Evolutionary conservation across 1,140 invertebrate genomes (phyloP).

Genomic region (Solen grandis): DNA sequence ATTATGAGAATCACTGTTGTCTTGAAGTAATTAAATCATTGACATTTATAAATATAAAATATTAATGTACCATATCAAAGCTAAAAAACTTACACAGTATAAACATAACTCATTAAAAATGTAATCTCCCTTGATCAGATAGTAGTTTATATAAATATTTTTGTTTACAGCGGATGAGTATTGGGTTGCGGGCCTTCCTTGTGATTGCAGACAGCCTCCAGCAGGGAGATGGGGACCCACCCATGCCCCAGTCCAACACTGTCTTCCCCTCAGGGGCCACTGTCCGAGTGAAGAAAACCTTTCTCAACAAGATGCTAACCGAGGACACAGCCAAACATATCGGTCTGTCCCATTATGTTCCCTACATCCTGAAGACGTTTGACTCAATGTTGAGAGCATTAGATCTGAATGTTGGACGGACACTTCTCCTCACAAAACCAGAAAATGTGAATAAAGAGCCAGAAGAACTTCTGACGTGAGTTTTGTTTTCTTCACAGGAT

Average conservation of each 20-base stretch:
- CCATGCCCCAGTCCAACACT: slow-evolving; percentile 97
- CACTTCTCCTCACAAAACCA: slow-evolving; percentile 96
- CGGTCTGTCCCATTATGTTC: slow-evolving; percentile 97
- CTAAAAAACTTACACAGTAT: no score
- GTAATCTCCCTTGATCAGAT: no score
- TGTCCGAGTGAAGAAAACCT: slow-evolving; percentile 94
- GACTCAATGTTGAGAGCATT: slow-evolving; percentile 97
- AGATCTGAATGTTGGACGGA: slow-evolving; percentile 97
- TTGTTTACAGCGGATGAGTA: slow-evolving; percentile 93
- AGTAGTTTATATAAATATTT: no score
- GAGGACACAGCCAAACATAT: slow-evolving; percentile 97
- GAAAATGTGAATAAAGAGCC: slow-evolving; percentile 98
- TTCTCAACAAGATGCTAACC: slow-evolving; percentile 78
- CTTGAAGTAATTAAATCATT: no score
- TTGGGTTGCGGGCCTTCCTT: slow-evolving; percentile 95
- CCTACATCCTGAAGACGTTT: slow-evolving; percentile 96
- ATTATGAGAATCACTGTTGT: no score
- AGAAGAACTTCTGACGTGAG: slow-evolving; percentile 94
- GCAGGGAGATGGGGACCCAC: slow-evolving; percentile 98
- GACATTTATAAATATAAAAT: no score
- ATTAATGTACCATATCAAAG: no score
- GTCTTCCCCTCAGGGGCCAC: slow-evolving; percentile 97
- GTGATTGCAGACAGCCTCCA: slow-evolving; percentile 99
- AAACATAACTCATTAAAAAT: no score
- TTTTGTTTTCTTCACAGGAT: slow-evolving; percentile 10